A percentile compares a stretch with the other conserved stretches of the same genome.
Evolutionary conservation across 2,888 invertebrate genomes (phyloP).

Genomic region (Pediacus dermestoides): DNA sequence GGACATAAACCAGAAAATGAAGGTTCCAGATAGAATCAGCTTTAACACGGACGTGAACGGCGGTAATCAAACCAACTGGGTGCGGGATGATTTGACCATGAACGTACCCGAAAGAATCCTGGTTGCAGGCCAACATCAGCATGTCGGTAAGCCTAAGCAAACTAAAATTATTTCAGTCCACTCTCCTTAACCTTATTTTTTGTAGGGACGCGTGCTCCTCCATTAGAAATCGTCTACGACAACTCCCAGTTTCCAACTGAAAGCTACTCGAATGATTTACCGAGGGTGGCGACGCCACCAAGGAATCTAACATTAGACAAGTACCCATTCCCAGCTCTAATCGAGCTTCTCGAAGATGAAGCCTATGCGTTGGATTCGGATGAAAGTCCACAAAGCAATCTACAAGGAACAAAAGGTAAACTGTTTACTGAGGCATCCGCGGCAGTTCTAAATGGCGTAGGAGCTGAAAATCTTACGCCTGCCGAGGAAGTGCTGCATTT

Average conservation of each 20-base stretch:
- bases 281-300: slow-evolving; percentile 86
- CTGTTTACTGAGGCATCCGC: slow-evolving; percentile 12
- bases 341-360: slow-evolving; percentile 49
- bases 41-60: slow-evolving; percentile 69
- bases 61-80: slow-evolving; percentile 59
- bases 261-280: slow-evolving; percentile 61
- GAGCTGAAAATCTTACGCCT: slow-evolving; percentile 64
- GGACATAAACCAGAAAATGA: slow-evolving; percentile 78
- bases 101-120: slow-evolving; percentile 91
- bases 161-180: too few species aligned
- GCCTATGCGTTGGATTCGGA: too few species aligned
- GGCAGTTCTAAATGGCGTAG: slow-evolving; percentile 18
- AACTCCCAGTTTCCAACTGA: slow-evolving; percentile 71
- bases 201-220: slow-evolving; percentile 78
- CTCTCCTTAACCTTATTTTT: slow-evolving; percentile 24
- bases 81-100: slow-evolving; percentile 81
- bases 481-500: slow-evolving; percentile 79
- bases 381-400: too few species aligned
- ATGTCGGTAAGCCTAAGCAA: slow-evolving; percentile 59
- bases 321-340: slow-evolving; percentile 71
- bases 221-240: slow-evolving; percentile 80
- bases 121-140: slow-evolving; percentile 76
- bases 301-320: slow-evolving; percentile 81
- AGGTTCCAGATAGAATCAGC: slow-evolving; percentile 74
- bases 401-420: slow-evolving; percentile 63